Base-by-base conservation (phyloP, 2,888 invertebrate genomes). In the Drosophila fulvimacula region DNA sequence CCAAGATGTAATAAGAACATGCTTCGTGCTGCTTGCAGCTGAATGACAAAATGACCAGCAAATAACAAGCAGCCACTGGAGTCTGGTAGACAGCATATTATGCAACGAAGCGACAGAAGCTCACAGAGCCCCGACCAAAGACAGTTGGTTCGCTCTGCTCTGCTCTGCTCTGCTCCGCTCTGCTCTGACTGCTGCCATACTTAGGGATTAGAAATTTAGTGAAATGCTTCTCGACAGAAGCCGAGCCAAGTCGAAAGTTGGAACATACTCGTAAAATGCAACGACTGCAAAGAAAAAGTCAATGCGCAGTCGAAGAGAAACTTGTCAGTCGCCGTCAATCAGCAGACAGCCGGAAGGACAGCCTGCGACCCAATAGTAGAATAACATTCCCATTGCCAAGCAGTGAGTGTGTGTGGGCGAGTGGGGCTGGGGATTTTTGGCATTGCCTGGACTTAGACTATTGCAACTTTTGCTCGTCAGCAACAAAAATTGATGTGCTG, bases 401-500 rank as follows among this genome's bases (percentile, higher is more conserved):
- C 39, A 52, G 44, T 30, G 27, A 6, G 27, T 11, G 17, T 4
- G 17, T 1, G 62, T 36, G 51, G 38, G 59, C 41, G 41, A 17
- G 51, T 41, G 60, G 32, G 48, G 36, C 48, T 49, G 44, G 24
- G 53, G 30, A 55, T 61, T 60, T 42, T 55, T 69, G 75, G 78
- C 67, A 78, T 57, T 60, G 66, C 69, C 56, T 75, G 70, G 69
- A 71, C 70, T 48, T 68, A 63, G 67, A 71, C 62, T 76, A 82
- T 77, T 80, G 88, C 86, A 85, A 88, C 85, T 87, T 88, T 88
- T 87, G 90, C 88, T 87, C 86, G 88, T 89, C 86, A 87, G 86
- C 86, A 89, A 87, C 89, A 89, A 90, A 87, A 89, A 89, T 90
- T 87, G 87, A 87, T 87, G 89, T 86, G 87, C 90, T 87, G 90